These are phyloP conservation scores for Barbus barbus DNA, from an alignment of 2,113 vertebrate species.

Conservation along the genomic window DNA sequence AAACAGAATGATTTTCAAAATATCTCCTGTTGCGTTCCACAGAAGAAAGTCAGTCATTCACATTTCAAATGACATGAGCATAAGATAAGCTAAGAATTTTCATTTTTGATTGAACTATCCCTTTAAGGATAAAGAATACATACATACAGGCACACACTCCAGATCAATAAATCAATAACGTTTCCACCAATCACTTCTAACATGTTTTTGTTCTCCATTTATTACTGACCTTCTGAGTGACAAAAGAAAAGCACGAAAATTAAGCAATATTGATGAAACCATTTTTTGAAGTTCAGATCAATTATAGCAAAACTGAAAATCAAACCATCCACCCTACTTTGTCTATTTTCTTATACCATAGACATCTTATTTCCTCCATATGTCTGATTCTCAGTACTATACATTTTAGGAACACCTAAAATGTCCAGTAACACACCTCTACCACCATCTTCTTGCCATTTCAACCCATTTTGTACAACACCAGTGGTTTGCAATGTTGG, in stretches of 20 bases:
- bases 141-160: not conserved
- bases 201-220: conserved; percentile 23
- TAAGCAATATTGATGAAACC: not conserved
- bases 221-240: conserved; percentile 15
- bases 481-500: not conserved
- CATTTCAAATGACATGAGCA: not conserved
- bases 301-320: not conserved
- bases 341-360: conserved; percentile 36
- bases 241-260: not conserved
- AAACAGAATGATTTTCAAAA: not conserved
- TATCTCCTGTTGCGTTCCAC: not conserved
- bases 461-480: not conserved
- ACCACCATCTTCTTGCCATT: not conserved
- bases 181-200: conserved; percentile 9
- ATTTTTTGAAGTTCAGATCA: conserved; percentile 9
- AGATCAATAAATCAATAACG: conserved; percentile 36
- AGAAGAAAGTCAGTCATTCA: not conserved
- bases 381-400: conserved; percentile 46
- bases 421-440: conserved; percentile 8
- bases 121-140: conserved; percentile 7
- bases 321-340: not conserved
- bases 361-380: conserved; percentile 41
- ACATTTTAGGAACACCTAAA: conserved; percentile 54
- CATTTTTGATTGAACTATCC: not conserved
- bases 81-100: not conserved